phyloP scores from a whole-genome alignment of 2,888 invertebrate genomes.

The Aphelenchoides bicaudatus region DNA sequence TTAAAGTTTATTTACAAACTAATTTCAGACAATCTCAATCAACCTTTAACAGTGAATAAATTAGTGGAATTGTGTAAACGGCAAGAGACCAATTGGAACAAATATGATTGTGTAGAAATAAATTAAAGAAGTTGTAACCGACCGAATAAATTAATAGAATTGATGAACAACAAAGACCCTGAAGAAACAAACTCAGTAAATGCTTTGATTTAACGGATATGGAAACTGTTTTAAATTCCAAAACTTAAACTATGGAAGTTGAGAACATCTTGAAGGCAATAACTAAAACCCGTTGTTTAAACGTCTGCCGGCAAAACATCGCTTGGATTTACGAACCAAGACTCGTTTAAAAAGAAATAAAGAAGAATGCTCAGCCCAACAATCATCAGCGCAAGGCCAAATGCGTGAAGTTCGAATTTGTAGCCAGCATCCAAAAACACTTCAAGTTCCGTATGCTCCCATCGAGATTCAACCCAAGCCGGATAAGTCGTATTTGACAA shows the following conservation, averaged over 20 bases:
- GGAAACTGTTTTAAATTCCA: no score
- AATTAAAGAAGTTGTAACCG: no score
- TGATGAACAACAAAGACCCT: no score
- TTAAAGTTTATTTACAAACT: background rate
- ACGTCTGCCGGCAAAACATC: constrained; percentile 14
- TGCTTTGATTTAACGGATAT: no score
- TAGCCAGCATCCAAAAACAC: constrained; percentile 42
- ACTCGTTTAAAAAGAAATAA: constrained; percentile 22
- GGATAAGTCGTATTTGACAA: constrained; percentile 38
- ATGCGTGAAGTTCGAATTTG: constrained; percentile 30
- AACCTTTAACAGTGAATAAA: no score
- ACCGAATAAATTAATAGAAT: no score
- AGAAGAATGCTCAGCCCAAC: constrained; percentile 23
- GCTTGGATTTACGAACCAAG: constrained; percentile 31
- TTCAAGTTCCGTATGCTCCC: constrained; percentile 37
- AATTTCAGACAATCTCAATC: background rate
- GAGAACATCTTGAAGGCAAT: background rate
- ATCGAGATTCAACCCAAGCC: constrained; percentile 52
- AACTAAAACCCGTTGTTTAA: background rate
- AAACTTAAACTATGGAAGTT: background rate
- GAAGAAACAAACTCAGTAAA: no score
- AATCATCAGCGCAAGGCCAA: constrained; percentile 24
- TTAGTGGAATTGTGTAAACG: no score
- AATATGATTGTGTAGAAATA: no score
- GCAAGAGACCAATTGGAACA: no score